Conservation (phyloP, 2,797 vertebrate species). For the Spea hammondii region DNA sequence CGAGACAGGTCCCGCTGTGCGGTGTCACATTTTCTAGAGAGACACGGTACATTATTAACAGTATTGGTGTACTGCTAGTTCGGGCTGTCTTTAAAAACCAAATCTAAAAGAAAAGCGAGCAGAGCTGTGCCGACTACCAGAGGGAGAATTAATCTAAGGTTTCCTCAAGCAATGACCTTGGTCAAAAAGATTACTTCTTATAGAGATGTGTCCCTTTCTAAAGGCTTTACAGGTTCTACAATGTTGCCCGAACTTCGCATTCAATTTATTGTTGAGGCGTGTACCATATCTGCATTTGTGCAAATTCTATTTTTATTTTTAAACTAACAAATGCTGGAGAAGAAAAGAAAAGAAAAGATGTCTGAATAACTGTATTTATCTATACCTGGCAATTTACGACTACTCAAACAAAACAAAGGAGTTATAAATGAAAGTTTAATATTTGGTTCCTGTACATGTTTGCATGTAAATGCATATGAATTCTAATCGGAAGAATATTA, state of each 20-base stretch:
- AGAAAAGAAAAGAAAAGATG: neutral
- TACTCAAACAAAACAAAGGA: constrained; percentile 30
- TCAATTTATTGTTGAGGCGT: constrained; percentile 17
- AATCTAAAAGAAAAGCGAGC: constrained; percentile 50
- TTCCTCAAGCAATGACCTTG: constrained; percentile 40
- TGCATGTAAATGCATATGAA: constrained; percentile 21
- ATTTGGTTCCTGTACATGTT: constrained; percentile 9
- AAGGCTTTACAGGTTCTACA: constrained; percentile 19
- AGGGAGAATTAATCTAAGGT: constrained; percentile 41
- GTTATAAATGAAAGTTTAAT: constrained; percentile 17
- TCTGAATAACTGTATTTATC: constrained; percentile 33
- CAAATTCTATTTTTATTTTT: neutral
- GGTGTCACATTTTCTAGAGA: constrained; percentile 7
- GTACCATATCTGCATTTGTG: neutral
- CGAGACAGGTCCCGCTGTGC: constrained; percentile 40
- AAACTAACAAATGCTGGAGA: neutral
- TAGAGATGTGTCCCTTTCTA: constrained; percentile 29
- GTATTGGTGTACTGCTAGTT: constrained; percentile 39
- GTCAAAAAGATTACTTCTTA: constrained; percentile 41
- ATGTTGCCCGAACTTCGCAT: constrained; percentile 3
- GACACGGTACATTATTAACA: constrained; percentile 30
- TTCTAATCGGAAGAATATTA: constrained; percentile 2
- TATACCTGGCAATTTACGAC: constrained; percentile 11
- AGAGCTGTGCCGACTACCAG: constrained; percentile 21
- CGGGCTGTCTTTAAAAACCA: constrained; percentile 4